phyloP scores from a whole-genome alignment of 2,888 invertebrate genomes.

The Phyllotreta striolata region DNA sequence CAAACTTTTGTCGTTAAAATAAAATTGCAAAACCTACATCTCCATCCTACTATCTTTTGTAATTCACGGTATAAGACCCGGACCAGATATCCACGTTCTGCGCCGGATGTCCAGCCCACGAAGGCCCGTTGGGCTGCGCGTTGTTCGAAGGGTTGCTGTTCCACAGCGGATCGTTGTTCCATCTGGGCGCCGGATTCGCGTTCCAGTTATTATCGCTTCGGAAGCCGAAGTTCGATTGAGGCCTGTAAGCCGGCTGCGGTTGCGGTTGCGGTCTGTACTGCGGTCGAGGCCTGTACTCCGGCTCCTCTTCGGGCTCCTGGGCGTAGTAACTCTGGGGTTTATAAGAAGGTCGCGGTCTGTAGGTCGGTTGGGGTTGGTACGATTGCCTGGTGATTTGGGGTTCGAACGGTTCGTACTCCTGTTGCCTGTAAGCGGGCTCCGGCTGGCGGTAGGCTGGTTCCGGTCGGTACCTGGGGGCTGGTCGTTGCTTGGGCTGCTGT shows the following conservation, averaged over 20 bases:
- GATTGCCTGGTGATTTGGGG: slow-evolving; percentile 48
- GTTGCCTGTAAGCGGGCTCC: slow-evolving; percentile 37
- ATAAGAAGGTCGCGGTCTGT: slow-evolving; percentile 43
- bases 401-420: slow-evolving; percentile 47
- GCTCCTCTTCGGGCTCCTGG: slow-evolving; percentile 11
- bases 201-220: slow-evolving; percentile 30
- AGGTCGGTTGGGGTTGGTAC: slow-evolving; percentile 55
- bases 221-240: slow-evolving; percentile 57
- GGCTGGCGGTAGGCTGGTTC: slow-evolving; percentile 43
- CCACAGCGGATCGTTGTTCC: slow-evolving; percentile 42
- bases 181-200: slow-evolving; percentile 42
- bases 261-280: slow-evolving; percentile 55
- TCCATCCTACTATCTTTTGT: slow-evolving; percentile 56
- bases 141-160: slow-evolving; percentile 37
- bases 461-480: slow-evolving; percentile 39
- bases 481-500: slow-evolving; percentile 35
- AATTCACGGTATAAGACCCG: slow-evolving; percentile 82
- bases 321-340: slow-evolving; percentile 46
- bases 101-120: slow-evolving; percentile 71
- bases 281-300: slow-evolving; percentile 49
- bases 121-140: slow-evolving; percentile 28
- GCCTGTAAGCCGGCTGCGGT: slow-evolving; percentile 57
- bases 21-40: slow-evolving; percentile 10
- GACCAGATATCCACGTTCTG: slow-evolving; percentile 76
- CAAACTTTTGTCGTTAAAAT: no score